Evolutionary conservation across 2,113 vertebrate genomes (phyloP).

Genomic region (Maccullochella peelii): DNA sequence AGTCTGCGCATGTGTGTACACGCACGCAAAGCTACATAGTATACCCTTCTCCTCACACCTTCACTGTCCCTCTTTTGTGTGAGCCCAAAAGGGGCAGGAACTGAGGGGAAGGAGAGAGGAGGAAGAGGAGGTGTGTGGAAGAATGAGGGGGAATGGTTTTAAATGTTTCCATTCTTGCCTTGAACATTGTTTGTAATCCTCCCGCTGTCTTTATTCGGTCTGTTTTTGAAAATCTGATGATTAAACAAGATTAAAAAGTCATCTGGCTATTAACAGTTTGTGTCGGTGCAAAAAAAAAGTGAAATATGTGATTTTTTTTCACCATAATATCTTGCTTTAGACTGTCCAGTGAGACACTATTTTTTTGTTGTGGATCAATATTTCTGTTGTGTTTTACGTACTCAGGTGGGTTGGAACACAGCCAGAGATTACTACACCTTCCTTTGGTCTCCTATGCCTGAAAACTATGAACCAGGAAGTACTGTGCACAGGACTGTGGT

Average conservation of each 20-base stretch:
- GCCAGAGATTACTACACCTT: constrained; percentile 98
- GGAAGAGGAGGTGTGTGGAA: constrained; percentile 43
- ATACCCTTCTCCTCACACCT: constrained; percentile 52
- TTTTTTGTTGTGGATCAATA: neutral
- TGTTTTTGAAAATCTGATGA: neutral
- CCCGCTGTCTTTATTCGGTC: neutral
- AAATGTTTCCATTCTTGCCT: constrained; percentile 64
- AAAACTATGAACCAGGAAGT: constrained; percentile 91
- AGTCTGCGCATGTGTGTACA: constrained; percentile 42
- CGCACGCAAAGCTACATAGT: constrained; percentile 11
- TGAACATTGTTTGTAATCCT: constrained; percentile 25
- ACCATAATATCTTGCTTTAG: neutral
- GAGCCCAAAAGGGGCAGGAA: constrained; percentile 58
- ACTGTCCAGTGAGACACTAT: neutral
- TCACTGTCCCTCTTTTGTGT: constrained; percentile 43
- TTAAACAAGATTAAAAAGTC: neutral
- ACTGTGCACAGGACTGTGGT: constrained; percentile 91
- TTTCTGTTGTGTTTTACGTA: neutral
- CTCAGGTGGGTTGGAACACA: constrained; percentile 98
- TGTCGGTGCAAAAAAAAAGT: neutral
- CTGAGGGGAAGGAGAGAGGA: constrained; percentile 38
- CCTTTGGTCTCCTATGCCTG: constrained; percentile 96
- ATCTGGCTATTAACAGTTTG: neutral
- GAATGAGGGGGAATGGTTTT: constrained; percentile 52
- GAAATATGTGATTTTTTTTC: neutral